Evolutionary conservation across 2,888 invertebrate species (phyloP), one percentile per base, ranked within the genome.

Genomic region (Phengaris arion): DNA sequence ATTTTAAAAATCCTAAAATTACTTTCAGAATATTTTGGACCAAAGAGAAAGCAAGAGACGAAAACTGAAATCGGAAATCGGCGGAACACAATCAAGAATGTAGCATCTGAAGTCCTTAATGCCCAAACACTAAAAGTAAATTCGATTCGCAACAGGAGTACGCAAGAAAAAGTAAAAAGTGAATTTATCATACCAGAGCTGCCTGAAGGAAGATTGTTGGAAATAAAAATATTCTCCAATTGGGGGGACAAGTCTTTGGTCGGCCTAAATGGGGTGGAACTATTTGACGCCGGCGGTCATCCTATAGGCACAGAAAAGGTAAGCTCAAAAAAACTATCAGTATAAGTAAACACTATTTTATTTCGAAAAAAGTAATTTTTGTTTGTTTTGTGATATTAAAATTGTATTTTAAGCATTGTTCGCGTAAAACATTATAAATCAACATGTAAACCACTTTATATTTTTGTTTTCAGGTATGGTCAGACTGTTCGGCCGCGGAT

Each of bases 241-340:
- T 97, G 97, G 97, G 97, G 97, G 9, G 97, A 97, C 85, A 95
- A 95, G 80, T 95, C 96, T 87, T 95, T 96, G 81, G 96, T 97
- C 13, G 97, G 97, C 0, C 86, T 97, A 75, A 97, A 97, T 84
- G 97, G 97, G 3, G 94, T 97, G 75, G 97, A 97, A 86, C 88
- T 97, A 78, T 97, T 96, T 84, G 95, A 95, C 78, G 88, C 90
- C 15, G 89, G 91, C 74, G 97, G 97, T 10, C 91, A 94, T 78
- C 88, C 92, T 54, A 94, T 95, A 2, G 83, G 86, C 74, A 91
- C 96, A 76, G 92, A 94, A 84, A 95, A 95, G 93, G 96, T 96
- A 85, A 35, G 35, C 0, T 4, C 35, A 35, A 35, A 35, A 35
- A 35, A 35, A 4, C 35, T 35, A 35, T 35, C 4, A 35, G 35